phyloP scores from a whole-genome alignment of 2,888 invertebrate genomes.

The Ceramica pisi region DNA sequence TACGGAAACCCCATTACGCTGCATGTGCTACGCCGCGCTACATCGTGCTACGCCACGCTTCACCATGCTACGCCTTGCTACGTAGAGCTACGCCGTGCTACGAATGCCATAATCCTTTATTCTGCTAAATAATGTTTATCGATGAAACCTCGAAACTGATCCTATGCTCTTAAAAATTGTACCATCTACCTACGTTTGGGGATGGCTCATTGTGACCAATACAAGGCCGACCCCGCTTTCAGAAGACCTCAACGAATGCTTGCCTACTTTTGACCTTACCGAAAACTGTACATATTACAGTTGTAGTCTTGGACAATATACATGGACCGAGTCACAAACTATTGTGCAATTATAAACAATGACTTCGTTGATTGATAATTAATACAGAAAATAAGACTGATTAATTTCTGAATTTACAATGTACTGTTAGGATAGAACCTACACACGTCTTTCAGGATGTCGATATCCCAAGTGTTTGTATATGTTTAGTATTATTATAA shows the following conservation, averaged over 20 bases:
- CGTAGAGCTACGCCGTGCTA: not conserved
- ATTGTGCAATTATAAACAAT: not conserved
- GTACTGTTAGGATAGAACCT: too few relatives aligned
- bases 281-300: constrained; percentile 24
- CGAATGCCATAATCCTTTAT: not conserved
- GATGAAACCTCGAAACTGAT: not conserved
- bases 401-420: too few relatives aligned
- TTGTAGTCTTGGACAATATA: too few relatives aligned
- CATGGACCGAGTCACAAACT: not conserved
- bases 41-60: too few relatives aligned
- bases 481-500: too few relatives aligned
- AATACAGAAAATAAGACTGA: too few relatives aligned
- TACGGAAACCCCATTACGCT: too few relatives aligned
- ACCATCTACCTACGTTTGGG: constrained; percentile 61
- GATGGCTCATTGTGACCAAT: constrained; percentile 68
- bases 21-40: not conserved
- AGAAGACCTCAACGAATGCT: constrained; percentile 36
- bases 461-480: too few relatives aligned
- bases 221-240: constrained; percentile 57
- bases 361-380: not conserved
- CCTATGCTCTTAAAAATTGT: constrained; percentile 23
- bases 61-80: not conserved
- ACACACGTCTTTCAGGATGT: too few relatives aligned
- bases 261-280: constrained; percentile 20
- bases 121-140: not conserved